A percentile compares a stretch with the other conserved stretches of the same genome.
Evolutionary conservation across 1,140 invertebrate species (phyloP).

Genomic region (Papilio machaon): DNA sequence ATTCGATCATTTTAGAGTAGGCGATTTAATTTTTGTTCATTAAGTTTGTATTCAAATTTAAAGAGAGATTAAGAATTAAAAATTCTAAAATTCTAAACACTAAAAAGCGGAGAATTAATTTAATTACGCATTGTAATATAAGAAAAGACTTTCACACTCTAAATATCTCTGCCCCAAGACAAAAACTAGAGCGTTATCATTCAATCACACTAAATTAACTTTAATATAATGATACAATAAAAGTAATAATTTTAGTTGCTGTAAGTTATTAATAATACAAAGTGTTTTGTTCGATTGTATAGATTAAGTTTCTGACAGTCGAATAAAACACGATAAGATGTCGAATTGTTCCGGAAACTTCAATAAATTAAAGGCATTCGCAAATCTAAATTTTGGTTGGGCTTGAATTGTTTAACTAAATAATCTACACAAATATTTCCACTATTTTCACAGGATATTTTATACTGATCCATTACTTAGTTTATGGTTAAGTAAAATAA

Average conservation of each 20-base stretch:
- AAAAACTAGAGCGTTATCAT: no score
- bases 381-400: slow-evolving; percentile 43
- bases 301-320: background rate
- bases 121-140: background rate
- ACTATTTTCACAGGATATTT: slow-evolving; percentile 18
- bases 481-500: background rate
- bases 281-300: background rate
- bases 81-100: background rate
- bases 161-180: no score
- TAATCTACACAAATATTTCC: slow-evolving; percentile 33
- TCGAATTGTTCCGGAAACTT: slow-evolving; percentile 39
- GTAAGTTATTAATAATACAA: background rate
- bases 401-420: slow-evolving; percentile 40
- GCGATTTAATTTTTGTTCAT: background rate
- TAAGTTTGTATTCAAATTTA: background rate
- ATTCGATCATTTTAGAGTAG: slow-evolving; percentile 39
- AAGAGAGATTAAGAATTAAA: background rate
- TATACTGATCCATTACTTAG: background rate
- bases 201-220: no score
- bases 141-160: background rate
- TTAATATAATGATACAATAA: no score
- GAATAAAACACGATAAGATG: slow-evolving; percentile 35
- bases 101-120: background rate
- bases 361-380: slow-evolving; percentile 42
- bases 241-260: background rate